Conservation (phyloP, 2,888 invertebrate genomes). For the Loripinus fragilis region DNA sequence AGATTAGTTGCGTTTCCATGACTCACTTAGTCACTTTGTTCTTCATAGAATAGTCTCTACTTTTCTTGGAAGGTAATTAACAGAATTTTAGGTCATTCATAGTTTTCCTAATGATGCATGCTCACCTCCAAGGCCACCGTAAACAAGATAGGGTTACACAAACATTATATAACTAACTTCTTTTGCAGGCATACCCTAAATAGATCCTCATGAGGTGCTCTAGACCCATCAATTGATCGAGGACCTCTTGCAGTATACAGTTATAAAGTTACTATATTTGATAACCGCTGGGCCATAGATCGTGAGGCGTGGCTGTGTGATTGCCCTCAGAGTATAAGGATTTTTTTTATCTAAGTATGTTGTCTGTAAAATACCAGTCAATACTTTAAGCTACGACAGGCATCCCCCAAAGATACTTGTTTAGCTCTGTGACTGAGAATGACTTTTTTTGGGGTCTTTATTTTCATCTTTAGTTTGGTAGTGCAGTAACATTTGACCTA, state of each 20-base stretch:
- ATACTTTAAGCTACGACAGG: not conserved
- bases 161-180: not conserved
- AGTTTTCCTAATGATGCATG: not conserved
- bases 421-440: not conserved
- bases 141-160: not conserved
- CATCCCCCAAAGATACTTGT: not conserved
- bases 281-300: not conserved
- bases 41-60: not conserved
- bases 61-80: not conserved
- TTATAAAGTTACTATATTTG: not conserved
- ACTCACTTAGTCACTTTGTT: no score
- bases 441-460: not conserved
- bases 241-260: conserved; percentile 3
- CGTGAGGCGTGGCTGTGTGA: not conserved
- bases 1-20: no score
- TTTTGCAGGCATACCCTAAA: not conserved
- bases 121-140: not conserved
- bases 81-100: not conserved
- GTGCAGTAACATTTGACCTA: not conserved
- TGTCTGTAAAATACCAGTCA: conserved; percentile 7
- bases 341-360: not conserved
- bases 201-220: no score
- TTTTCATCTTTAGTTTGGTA: not conserved
- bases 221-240: not conserved
- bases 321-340: not conserved